Evolutionary conservation across 2,797 vertebrate species (phyloP).

Genomic region (Parauchenoglanis punctatus): DNA sequence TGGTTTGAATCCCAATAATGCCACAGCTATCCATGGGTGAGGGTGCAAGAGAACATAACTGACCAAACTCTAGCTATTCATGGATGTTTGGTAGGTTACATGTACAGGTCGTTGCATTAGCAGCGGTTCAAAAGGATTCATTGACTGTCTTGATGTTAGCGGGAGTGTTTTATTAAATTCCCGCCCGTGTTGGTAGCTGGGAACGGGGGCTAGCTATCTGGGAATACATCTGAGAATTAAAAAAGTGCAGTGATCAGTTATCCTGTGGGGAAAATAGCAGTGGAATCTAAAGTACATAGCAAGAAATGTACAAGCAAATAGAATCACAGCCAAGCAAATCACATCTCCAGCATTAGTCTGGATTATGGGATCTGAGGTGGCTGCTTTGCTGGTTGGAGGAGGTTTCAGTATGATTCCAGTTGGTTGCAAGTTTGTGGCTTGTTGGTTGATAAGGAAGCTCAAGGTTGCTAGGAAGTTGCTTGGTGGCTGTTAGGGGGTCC

Average conservation of each 20-base stretch:
- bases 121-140: background rate
- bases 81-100: background rate
- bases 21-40: background rate
- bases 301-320: background rate
- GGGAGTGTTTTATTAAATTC: background rate
- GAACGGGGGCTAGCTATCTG: background rate
- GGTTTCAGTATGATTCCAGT: too few species aligned
- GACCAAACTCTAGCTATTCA: background rate
- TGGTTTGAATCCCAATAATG: background rate
- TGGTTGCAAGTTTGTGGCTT: too few species aligned
- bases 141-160: background rate
- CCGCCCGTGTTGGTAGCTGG: background rate
- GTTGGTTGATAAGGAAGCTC: too few species aligned
- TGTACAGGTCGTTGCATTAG: background rate
- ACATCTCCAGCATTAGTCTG: background rate
- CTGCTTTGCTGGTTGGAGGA: too few species aligned
- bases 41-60: background rate
- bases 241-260: background rate
- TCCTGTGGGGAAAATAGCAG: background rate
- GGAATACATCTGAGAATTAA: background rate
- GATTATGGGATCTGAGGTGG: too few species aligned
- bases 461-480: too few species aligned
- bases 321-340: background rate
- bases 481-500: too few species aligned
- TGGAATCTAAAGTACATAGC: background rate